phyloP scores from a whole-genome alignment of 2,113 vertebrate species.

The Rhizomys pruinosus region DNA sequence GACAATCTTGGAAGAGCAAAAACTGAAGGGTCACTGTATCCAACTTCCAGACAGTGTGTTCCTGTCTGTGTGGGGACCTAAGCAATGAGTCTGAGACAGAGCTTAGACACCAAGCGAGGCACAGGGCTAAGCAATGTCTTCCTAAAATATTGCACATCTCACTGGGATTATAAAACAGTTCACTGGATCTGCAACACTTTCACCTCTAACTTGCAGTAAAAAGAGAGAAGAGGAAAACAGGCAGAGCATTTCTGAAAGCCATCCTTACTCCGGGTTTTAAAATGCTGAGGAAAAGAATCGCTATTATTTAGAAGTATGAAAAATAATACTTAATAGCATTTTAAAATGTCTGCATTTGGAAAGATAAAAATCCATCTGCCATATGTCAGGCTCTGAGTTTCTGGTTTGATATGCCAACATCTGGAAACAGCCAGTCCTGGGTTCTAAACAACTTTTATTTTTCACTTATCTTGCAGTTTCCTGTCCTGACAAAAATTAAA shows the following conservation, averaged over 20 bases:
- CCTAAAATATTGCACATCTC: neutral
- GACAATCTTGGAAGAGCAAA: neutral
- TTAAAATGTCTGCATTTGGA: conserved; percentile 2
- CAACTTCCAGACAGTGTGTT: neutral
- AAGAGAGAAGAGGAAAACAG: neutral
- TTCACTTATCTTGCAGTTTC: neutral
- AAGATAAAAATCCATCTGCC: neutral
- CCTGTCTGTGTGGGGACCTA: neutral
- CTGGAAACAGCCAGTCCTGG: neutral
- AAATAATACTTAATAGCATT: neutral
- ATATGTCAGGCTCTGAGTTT: neutral
- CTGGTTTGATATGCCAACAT: neutral
- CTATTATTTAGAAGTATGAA: neutral
- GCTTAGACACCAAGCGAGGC: too few relatives aligned
- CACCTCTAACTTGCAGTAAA: neutral
- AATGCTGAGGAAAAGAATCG: neutral
- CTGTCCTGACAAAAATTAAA: neutral
- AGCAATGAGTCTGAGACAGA: neutral
- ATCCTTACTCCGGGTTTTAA: neutral
- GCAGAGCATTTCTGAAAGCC: neutral
- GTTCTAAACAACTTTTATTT: neutral
- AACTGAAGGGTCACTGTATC: neutral
- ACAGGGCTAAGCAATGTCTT: neutral
- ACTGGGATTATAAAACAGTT: neutral
- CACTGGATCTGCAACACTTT: neutral